Conservation (phyloP, 2,797 vertebrate species). For the Prionace glauca region DNA sequence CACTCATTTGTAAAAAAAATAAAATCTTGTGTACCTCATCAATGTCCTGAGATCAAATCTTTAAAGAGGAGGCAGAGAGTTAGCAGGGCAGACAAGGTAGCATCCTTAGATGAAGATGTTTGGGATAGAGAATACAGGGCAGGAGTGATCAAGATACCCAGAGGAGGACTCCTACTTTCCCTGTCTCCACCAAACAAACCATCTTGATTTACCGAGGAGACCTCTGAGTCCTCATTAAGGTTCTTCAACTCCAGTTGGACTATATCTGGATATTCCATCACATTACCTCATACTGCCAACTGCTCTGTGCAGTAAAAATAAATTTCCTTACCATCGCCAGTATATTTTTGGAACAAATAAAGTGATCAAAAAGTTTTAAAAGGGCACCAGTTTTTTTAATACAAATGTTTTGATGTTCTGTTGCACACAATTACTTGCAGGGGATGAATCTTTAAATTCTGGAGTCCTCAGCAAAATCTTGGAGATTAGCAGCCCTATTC, state of each 20-base stretch:
- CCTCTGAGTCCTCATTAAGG: not conserved
- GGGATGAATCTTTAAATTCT: not conserved
- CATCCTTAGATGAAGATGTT: too few relatives aligned
- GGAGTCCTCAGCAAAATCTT: not conserved
- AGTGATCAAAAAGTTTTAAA: not conserved
- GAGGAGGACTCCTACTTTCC: not conserved
- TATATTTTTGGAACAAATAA: not conserved
- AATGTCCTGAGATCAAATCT: not conserved
- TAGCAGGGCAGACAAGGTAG: too few relatives aligned
- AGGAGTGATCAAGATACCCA: not conserved
- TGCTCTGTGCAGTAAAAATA: not conserved
- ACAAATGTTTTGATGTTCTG: not conserved
- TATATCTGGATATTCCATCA: not conserved
- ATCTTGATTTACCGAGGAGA: not conserved
- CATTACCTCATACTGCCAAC: not conserved
- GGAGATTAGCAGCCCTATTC: not conserved
- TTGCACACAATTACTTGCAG: not conserved
- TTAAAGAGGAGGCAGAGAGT: not conserved
- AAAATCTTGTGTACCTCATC: not conserved
- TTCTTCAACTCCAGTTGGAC: not conserved
- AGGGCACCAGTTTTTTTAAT: too few relatives aligned
- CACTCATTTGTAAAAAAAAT: not conserved
- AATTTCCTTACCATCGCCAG: not conserved
- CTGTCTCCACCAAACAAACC: not conserved
- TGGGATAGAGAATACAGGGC: too few relatives aligned